Conservation (phyloP, 2,797 vertebrate genomes). For the Tokudaia tokunoshimensis region DNA sequence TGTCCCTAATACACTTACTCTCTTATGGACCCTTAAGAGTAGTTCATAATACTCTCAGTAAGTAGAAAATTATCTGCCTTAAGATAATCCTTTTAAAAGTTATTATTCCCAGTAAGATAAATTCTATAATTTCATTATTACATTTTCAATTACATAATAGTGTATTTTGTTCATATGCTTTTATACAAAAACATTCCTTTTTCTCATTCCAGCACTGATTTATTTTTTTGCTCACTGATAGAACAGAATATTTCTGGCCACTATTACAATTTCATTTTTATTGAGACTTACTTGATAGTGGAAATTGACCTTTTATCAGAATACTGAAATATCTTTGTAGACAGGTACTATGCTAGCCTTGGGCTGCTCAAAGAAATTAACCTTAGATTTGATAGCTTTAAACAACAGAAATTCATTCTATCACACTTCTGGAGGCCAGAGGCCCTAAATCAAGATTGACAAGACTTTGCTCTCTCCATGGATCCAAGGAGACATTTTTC, state of each 20-base stretch:
- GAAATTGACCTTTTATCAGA: background rate
- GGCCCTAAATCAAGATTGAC: background rate
- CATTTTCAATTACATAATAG: background rate
- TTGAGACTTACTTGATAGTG: background rate
- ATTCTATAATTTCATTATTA: background rate
- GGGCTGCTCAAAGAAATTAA: background rate
- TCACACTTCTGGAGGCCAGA: background rate
- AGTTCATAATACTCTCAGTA: background rate
- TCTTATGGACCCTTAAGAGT: background rate
- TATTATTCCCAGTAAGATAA: background rate
- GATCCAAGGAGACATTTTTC: background rate
- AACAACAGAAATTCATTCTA: background rate
- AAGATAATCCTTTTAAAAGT: background rate
- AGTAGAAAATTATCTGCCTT: background rate
- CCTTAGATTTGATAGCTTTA: background rate
- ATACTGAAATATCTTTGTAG: slow-evolving; percentile 10
- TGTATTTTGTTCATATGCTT: background rate
- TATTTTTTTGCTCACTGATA: background rate
- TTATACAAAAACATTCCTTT: background rate
- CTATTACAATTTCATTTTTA: slow-evolving; percentile 9
- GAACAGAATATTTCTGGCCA: background rate
- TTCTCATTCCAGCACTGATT: background rate
- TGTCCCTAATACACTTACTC: background rate
- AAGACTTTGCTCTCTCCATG: background rate
- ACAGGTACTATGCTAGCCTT: background rate